phyloP scores from a whole-genome alignment of 2,113 vertebrate genomes.

The Romanogobio albipinnatus region DNA sequence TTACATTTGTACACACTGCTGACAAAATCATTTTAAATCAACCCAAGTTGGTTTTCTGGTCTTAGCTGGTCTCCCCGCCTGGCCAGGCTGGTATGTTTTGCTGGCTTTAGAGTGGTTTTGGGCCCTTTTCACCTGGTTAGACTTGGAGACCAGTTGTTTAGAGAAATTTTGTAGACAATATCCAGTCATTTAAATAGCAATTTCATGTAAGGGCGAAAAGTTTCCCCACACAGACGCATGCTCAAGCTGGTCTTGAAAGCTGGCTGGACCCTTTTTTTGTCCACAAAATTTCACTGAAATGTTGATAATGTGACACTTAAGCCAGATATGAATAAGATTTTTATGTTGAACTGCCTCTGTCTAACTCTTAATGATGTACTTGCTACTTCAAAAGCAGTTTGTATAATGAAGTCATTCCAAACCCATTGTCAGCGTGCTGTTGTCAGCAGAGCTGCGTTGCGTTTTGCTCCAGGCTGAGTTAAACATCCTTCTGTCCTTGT shows the following conservation, averaged over 20 bases:
- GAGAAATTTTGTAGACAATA: background rate
- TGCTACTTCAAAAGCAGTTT: conserved; percentile 26
- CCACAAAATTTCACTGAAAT: background rate
- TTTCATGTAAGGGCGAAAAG: too few species aligned
- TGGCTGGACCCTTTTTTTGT: background rate
- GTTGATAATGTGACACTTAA: conserved; percentile 5
- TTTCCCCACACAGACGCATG: too few species aligned
- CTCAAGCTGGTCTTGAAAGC: background rate
- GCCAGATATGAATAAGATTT: background rate
- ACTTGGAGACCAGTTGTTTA: background rate
- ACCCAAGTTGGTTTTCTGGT: background rate
- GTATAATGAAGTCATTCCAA: conserved; percentile 28
- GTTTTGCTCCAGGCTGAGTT: conserved; percentile 14
- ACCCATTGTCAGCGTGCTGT: background rate
- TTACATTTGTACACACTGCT: background rate
- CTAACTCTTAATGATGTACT: conserved; percentile 1
- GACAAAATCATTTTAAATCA: background rate
- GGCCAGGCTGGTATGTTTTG: background rate
- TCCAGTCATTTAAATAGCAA: background rate
- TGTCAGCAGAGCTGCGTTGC: conserved; percentile 4
- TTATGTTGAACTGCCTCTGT: background rate
- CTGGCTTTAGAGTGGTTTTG: background rate
- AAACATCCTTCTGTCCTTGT: conserved; percentile 30
- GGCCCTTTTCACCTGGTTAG: background rate
- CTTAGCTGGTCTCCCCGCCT: background rate